phyloP scores from a whole-genome alignment of 2,888 invertebrate genomes.

The Agrenia bidenticulata region DNA sequence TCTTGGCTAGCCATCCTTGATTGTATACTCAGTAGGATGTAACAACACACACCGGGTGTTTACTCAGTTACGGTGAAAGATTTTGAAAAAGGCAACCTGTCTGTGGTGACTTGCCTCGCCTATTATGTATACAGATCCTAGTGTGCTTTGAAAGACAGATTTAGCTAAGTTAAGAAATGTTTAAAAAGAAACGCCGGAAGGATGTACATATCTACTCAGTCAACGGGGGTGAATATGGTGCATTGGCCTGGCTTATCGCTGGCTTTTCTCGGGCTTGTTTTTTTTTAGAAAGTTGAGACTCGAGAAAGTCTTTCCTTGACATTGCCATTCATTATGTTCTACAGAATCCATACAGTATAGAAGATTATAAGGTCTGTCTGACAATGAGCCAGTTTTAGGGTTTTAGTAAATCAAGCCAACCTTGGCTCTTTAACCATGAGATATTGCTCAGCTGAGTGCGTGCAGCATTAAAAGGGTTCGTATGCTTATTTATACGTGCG shows the following conservation, averaged over 20 bases:
- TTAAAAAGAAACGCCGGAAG: not conserved
- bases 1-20: not conserved
- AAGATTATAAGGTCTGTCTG: not conserved
- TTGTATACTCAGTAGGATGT: not conserved
- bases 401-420: too few species aligned
- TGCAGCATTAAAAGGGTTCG: too few species aligned
- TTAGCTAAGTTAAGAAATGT: not conserved
- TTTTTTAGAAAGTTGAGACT: too few species aligned
- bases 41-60: not conserved
- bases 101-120: too few species aligned
- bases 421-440: too few species aligned
- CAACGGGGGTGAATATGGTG: not conserved
- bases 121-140: too few species aligned
- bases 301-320: conserved; percentile 19
- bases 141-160: not conserved
- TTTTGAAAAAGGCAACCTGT: too few species aligned
- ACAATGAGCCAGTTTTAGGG: not conserved
- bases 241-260: not conserved
- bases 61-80: not conserved
- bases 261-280: too few species aligned
- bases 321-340: conserved; percentile 22
- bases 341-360: not conserved
- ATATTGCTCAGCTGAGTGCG: too few species aligned
- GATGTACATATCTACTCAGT: not conserved
- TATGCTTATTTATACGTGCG: too few species aligned